Evolutionary conservation across 2,797 vertebrate species (phyloP).

Genomic region (Pempheris klunzingeri): DNA sequence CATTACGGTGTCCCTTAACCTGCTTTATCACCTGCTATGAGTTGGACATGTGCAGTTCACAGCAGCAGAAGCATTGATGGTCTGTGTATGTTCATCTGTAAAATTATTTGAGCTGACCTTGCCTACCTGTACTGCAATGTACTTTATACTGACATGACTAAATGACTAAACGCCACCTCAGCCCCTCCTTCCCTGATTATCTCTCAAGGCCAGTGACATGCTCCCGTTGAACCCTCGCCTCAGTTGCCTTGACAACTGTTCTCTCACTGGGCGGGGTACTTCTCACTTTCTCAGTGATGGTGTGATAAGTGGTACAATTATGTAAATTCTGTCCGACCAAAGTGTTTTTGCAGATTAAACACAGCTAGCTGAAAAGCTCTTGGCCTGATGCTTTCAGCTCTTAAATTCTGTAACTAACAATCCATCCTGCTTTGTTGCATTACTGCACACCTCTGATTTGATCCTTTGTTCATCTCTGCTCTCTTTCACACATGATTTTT

Average conservation of each 20-base stretch:
- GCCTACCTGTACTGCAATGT: slow-evolving; percentile 13
- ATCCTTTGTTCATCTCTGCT: slow-evolving; percentile 11
- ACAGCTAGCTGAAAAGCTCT: slow-evolving; percentile 56
- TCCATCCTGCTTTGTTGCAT: slow-evolving; percentile 23
- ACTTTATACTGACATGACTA: slow-evolving; percentile 6
- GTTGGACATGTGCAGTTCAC: background rate
- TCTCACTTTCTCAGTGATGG: slow-evolving; percentile 78
- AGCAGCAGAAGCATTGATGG: background rate
- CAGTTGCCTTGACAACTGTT: slow-evolving; percentile 85
- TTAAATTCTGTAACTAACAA: slow-evolving; percentile 28
- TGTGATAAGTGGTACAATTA: slow-evolving; percentile 87
- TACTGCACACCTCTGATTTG: background rate
- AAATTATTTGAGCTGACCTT: slow-evolving; percentile 5
- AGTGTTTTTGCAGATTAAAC: slow-evolving; percentile 79
- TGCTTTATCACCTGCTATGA: slow-evolving; percentile 35
- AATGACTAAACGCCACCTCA: slow-evolving; percentile 37
- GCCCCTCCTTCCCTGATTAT: slow-evolving; percentile 52
- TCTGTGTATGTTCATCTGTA: background rate
- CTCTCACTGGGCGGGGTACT: slow-evolving; percentile 62
- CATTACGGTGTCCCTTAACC: slow-evolving; percentile 29
- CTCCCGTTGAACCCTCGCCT: slow-evolving; percentile 77
- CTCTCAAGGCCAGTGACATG: slow-evolving; percentile 76
- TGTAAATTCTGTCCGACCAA: slow-evolving; percentile 81
- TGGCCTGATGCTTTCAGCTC: slow-evolving; percentile 36
- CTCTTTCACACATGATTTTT: background rate